Conservation (phyloP, 2,888 invertebrate species). For the Melanostoma mellinum region DNA sequence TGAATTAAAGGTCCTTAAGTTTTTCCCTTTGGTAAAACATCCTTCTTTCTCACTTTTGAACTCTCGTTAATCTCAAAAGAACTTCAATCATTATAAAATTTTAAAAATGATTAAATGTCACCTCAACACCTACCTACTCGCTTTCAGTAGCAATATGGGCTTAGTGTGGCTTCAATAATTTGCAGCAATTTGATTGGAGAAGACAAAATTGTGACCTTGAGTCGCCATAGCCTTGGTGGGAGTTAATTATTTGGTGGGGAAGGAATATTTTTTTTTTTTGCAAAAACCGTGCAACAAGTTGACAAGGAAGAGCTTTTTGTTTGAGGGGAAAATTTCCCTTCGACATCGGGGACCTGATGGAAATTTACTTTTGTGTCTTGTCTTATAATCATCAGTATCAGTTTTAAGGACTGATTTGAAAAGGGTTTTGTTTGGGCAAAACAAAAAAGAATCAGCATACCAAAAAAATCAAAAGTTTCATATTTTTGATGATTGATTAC, state of each 20-base stretch:
- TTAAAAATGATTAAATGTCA: neutral
- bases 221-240: constrained; percentile 14
- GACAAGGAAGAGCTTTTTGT: constrained; percentile 29
- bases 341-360: neutral
- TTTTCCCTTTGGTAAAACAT: too few species aligned
- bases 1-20: too few species aligned
- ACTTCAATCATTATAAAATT: neutral
- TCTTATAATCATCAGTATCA: neutral
- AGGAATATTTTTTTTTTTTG: neutral
- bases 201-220: constrained; percentile 48
- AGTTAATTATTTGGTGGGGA: constrained; percentile 10
- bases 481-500: neutral
- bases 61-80: too few species aligned
- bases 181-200: constrained; percentile 56
- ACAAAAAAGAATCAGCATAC: neutral
- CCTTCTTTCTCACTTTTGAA: too few species aligned
- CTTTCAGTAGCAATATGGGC: neutral
- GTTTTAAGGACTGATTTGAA: neutral
- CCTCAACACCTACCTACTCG: constrained; percentile 41
- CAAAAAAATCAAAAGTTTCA: neutral
- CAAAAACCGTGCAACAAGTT: constrained; percentile 49
- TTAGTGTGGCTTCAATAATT: constrained; percentile 16
- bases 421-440: neutral
- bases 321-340: constrained; percentile 32
- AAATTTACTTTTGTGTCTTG: neutral